Evolutionary conservation across 1,140 invertebrate genomes (phyloP).

Genomic region (Pseudomyrmex concolor): DNA sequence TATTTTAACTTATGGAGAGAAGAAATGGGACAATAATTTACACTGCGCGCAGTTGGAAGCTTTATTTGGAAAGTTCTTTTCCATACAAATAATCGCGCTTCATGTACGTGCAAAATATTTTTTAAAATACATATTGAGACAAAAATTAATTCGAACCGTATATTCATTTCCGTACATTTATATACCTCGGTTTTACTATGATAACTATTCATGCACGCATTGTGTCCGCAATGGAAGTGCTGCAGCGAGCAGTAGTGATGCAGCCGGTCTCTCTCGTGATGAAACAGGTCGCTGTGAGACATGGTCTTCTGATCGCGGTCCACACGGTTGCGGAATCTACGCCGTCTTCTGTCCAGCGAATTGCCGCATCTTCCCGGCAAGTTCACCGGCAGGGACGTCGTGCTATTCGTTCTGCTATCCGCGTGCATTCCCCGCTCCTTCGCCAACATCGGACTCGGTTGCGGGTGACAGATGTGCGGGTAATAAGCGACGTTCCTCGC

Average conservation of each 20-base stretch:
- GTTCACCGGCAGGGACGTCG: slow-evolving; percentile 53
- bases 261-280: slow-evolving; percentile 74
- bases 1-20: no score
- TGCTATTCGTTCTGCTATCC: slow-evolving; percentile 57
- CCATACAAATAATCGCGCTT: no score
- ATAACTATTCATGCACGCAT: slow-evolving; percentile 77
- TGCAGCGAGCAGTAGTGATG: slow-evolving; percentile 78
- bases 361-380: slow-evolving; percentile 64
- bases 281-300: slow-evolving; percentile 80
- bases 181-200: slow-evolving; percentile 81
- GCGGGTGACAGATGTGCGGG: slow-evolving; percentile 64
- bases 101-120: no score
- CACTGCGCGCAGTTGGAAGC: background rate
- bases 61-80: slow-evolving; percentile 32
- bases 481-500: slow-evolving; percentile 29
- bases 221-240: slow-evolving; percentile 78
- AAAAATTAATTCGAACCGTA: no score
- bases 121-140: no score
- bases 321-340: slow-evolving; percentile 76
- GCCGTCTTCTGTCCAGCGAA: slow-evolving; percentile 78
- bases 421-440: slow-evolving; percentile 68
- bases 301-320: slow-evolving; percentile 78
- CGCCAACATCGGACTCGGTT: slow-evolving; percentile 57
- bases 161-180: background rate
- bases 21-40: slow-evolving; percentile 16